These are phyloP conservation scores for Leptopilina syphax DNA, from an alignment of 2,888 invertebrate species.

Conservation along the genomic window DNA sequence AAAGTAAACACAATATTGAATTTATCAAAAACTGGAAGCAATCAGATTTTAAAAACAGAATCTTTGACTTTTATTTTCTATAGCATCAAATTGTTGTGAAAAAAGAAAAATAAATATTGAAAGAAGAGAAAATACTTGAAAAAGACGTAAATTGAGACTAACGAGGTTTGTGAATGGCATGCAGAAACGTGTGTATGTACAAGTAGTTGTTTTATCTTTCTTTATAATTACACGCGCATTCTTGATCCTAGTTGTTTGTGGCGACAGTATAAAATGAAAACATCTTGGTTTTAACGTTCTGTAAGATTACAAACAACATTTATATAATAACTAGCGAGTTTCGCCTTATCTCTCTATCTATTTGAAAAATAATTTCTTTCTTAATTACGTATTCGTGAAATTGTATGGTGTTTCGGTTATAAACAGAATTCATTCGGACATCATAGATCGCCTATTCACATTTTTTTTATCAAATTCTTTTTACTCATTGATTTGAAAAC, in stretches of 20 bases:
- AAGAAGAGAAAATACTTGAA: not conserved
- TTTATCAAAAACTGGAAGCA: not conserved
- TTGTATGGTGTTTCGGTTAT: slow-evolving; percentile 34
- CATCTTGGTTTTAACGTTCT: slow-evolving; percentile 29
- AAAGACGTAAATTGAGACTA: not conserved
- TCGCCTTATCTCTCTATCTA: slow-evolving; percentile 39
- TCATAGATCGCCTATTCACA: slow-evolving; percentile 2
- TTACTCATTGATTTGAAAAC: not conserved
- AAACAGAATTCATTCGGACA: slow-evolving; percentile 27
- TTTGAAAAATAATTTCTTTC: slow-evolving; percentile 39
- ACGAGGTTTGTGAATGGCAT: slow-evolving; percentile 15
- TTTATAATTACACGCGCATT: slow-evolving; percentile 35
- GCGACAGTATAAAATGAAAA: slow-evolving; percentile 36
- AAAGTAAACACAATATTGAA: not conserved
- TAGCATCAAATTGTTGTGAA: not conserved
- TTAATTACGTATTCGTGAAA: slow-evolving; percentile 40
- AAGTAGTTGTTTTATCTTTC: slow-evolving; percentile 9
- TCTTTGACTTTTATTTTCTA: not conserved
- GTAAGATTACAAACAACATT: slow-evolving; percentile 40
- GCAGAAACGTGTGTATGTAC: slow-evolving; percentile 31
- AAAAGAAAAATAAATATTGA: not conserved
- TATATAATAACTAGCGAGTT: slow-evolving; percentile 38
- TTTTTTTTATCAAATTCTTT: not conserved
- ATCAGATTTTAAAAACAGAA: slow-evolving; percentile 4
- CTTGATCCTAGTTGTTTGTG: slow-evolving; percentile 34